Conservation (phyloP, 2,113 vertebrate species). For the Callipepla squamata region DNA sequence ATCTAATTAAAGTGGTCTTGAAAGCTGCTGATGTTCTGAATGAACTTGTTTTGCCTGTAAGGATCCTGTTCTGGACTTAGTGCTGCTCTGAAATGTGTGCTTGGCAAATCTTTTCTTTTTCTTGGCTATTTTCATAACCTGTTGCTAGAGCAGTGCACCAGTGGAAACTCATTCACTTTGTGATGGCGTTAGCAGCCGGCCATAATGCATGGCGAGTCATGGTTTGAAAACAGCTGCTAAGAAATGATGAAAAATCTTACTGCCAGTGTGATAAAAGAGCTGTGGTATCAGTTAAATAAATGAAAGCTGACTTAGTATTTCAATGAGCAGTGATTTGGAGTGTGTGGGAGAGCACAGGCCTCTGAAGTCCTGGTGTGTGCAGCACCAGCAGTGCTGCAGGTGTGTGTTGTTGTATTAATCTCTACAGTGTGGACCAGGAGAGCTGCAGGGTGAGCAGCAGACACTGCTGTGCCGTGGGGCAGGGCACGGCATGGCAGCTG, state of each 20-base stretch:
- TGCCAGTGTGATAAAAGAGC: not conserved
- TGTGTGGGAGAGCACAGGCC: not conserved
- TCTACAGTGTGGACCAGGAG: not conserved
- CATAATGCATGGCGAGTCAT: not conserved
- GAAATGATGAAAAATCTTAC: not conserved
- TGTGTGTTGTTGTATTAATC: no score
- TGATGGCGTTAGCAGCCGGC: slow-evolving; percentile 17
- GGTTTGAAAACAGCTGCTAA: slow-evolving; percentile 30
- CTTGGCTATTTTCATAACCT: slow-evolving; percentile 31
- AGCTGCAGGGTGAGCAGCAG: no score
- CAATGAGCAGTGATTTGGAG: not conserved
- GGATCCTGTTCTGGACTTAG: slow-evolving; percentile 13
- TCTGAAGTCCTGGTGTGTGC: not conserved
- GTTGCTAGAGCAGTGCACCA: not conserved
- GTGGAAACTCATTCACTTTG: slow-evolving; percentile 32
- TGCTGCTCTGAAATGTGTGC: slow-evolving; percentile 1
- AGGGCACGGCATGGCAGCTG: no score
- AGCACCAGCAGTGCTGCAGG: no score
- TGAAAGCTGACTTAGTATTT: not conserved
- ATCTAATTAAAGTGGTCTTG: not conserved
- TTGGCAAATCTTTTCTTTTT: slow-evolving; percentile 21
- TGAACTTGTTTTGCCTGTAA: not conserved
- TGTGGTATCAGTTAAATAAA: not conserved
- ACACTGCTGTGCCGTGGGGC: no score
- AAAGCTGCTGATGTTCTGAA: slow-evolving; percentile 27